These are phyloP conservation scores for Sebastes vulpes DNA, from an alignment of 2,797 vertebrate species.

Conservation along the genomic window DNA sequence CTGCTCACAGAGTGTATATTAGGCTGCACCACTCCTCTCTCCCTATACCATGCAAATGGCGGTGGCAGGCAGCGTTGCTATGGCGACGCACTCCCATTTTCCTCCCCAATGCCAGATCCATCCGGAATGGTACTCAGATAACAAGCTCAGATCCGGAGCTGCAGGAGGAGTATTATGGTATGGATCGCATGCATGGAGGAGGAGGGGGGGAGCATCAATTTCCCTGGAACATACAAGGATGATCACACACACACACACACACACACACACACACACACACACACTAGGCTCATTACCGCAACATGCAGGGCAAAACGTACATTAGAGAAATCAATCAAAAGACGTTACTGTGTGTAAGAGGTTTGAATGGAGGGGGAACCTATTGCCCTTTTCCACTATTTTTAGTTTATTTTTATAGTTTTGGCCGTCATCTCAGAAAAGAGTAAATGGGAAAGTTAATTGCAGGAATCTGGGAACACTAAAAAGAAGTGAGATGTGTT, in stretches of 20 bases:
- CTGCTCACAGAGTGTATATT: constrained; percentile 7
- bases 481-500: neutral
- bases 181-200: constrained; percentile 30
- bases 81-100: constrained; percentile 49
- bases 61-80: constrained; percentile 42
- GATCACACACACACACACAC: neutral
- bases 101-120: constrained; percentile 31
- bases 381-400: neutral
- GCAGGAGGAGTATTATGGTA: constrained; percentile 43
- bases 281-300: neutral
- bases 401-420: neutral
- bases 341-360: neutral
- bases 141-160: constrained; percentile 32
- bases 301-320: neutral
- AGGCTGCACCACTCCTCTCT: constrained; percentile 27
- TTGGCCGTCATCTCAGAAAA: neutral
- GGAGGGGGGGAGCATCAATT: neutral
- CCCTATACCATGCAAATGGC: constrained; percentile 30
- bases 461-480: neutral
- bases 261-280: neutral
- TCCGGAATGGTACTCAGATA: constrained; percentile 34
- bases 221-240: constrained; percentile 9
- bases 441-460: neutral
- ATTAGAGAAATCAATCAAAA: neutral
- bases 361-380: neutral